Percentiles rank a stretch among this genome's conserved stretches.
Conservation (phyloP, 2,888 invertebrate species). For the Pycnomerus fuliginosus region DNA sequence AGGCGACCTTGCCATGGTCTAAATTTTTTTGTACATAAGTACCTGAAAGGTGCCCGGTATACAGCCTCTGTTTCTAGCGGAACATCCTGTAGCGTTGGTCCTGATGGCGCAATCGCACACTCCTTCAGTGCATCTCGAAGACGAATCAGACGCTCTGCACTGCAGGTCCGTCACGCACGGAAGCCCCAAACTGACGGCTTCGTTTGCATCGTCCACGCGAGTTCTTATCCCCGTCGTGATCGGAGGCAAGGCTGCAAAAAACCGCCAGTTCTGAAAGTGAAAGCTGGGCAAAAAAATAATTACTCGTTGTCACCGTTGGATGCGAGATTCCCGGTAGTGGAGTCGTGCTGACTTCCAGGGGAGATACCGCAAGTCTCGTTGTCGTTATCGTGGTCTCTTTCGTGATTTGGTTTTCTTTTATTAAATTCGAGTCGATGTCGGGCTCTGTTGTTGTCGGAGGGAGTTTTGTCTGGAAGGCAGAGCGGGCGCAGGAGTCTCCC, state of each 20-base stretch:
- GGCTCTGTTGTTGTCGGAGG: constrained; percentile 29
- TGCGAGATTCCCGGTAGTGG: neutral
- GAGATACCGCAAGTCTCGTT: constrained; percentile 18
- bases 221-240: constrained; percentile 45
- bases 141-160: constrained; percentile 76
- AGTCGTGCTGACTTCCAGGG: constrained; percentile 25
- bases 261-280: constrained; percentile 1
- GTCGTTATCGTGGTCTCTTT: constrained; percentile 41
- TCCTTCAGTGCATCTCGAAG: constrained; percentile 73
- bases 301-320: constrained; percentile 7
- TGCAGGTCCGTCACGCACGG: constrained; percentile 74
- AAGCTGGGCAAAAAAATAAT: too few species aligned
- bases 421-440: constrained; percentile 36
- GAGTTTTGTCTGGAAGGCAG: constrained; percentile 48
- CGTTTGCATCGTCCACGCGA: constrained; percentile 49
- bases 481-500: constrained; percentile 64
- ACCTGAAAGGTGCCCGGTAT: constrained; percentile 83
- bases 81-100: constrained; percentile 64
- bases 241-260: constrained; percentile 32
- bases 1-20: too few species aligned
- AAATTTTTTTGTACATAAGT: too few species aligned
- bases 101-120: constrained; percentile 73
- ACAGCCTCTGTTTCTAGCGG: constrained; percentile 75
- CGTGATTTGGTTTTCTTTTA: constrained; percentile 38
- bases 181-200: constrained; percentile 72